Conservation (phyloP, 2,113 vertebrate genomes). For the Phoenicopterus ruber region DNA sequence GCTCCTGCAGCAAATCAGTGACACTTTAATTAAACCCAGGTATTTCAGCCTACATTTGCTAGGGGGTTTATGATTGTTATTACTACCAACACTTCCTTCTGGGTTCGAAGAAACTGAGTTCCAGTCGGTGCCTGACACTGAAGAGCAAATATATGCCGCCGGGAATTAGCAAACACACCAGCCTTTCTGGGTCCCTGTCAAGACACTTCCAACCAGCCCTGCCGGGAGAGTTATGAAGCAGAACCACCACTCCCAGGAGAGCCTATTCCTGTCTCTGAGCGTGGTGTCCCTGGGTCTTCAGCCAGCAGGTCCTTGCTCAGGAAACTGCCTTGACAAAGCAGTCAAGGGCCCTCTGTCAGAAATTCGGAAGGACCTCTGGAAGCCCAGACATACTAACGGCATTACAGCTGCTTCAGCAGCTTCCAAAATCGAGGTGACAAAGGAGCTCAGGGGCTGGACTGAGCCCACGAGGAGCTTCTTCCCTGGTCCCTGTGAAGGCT, state of each 20-base stretch:
- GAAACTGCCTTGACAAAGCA: not conserved
- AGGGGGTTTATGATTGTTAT: not conserved
- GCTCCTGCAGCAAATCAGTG: not conserved
- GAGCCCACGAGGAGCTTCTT: not conserved
- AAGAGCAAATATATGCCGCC: not conserved
- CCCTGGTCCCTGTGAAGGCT: accelerated
- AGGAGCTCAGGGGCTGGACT: not conserved
- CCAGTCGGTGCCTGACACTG: not conserved
- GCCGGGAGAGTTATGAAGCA: not conserved
- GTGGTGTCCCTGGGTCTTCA: not conserved
- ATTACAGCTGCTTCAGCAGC: not conserved
- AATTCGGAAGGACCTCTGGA: not conserved
- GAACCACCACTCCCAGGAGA: not conserved
- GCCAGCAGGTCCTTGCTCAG: not conserved
- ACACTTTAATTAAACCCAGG: not conserved
- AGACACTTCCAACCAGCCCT: not conserved
- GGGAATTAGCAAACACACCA: not conserved
- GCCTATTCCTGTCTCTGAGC: not conserved
- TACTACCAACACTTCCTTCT: not conserved
- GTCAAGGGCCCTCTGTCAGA: not conserved
- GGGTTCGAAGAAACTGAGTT: not conserved
- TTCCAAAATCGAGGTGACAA: not conserved
- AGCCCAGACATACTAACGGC: not conserved
- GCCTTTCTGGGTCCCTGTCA: not conserved
- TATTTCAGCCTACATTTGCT: not conserved